Conservation (phyloP, 37 sponge, comb jelly and placozoan species). For the Crambe crambe region DNA sequence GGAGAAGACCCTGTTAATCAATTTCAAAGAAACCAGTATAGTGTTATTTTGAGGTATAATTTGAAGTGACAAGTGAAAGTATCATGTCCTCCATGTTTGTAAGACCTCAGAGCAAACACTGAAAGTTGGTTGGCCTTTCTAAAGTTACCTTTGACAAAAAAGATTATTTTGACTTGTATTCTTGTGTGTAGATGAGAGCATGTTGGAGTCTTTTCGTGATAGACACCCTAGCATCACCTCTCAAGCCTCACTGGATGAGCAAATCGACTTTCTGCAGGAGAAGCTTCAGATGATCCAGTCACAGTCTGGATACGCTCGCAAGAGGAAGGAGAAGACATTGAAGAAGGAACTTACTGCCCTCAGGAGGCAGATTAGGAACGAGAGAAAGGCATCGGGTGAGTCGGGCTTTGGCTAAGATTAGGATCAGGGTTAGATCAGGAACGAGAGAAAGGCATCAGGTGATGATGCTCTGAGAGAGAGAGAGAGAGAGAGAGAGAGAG, state of each 20-base stretch:
- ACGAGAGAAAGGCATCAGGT: slow-evolving; percentile 55
- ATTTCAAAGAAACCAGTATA: no score
- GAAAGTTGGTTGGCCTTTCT: no score
- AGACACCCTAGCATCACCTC: slow-evolving; percentile 39
- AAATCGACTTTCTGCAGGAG: slow-evolving; percentile 78
- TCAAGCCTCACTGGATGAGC: slow-evolving; percentile 65
- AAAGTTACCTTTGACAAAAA: no score
- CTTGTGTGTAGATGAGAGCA: slow-evolving; percentile 2
- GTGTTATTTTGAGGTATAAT: no score
- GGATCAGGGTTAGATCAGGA: slow-evolving; percentile 61
- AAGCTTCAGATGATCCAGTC: slow-evolving; percentile 59
- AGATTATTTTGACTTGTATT: no score
- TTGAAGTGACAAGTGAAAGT: no score
- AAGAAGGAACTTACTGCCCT: slow-evolving; percentile 50
- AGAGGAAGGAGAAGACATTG: slow-evolving; percentile 52
- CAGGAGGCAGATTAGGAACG: slow-evolving; percentile 56
- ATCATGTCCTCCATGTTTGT: no score
- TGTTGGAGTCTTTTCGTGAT: not conserved
- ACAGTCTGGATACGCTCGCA: slow-evolving; percentile 24
- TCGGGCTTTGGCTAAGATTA: no score
- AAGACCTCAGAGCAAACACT: no score
- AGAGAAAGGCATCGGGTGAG: slow-evolving; percentile 60
- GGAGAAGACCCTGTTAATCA: no score
- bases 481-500: slow-evolving; percentile 10
- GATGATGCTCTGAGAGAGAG: no score